These are phyloP conservation scores for Drosophila yooni DNA, from an alignment of 2,888 invertebrate genomes.

Conservation along the genomic window DNA sequence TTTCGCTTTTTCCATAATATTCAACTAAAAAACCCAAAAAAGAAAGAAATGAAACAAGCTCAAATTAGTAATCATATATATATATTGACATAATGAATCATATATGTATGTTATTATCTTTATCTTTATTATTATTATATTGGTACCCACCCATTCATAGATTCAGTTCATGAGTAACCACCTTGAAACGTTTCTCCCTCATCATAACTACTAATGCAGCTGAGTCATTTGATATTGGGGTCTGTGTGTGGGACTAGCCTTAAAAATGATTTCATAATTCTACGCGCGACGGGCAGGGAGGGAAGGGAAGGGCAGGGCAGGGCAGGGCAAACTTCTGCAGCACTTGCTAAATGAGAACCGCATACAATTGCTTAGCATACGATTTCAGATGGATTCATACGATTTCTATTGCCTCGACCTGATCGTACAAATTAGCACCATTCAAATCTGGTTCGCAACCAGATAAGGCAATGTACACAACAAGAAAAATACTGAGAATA, in stretches of 20 bases:
- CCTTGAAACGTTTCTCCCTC: too few relatives aligned
- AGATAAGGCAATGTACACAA: slow-evolving; percentile 8
- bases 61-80: background rate
- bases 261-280: slow-evolving; percentile 12
- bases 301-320: background rate
- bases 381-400: background rate
- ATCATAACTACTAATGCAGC: background rate
- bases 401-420: slow-evolving; percentile 26
- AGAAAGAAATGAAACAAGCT: background rate
- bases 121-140: background rate
- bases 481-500: background rate
- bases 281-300: background rate
- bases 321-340: background rate
- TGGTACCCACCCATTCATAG: background rate
- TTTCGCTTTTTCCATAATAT: slow-evolving; percentile 89
- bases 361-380: slow-evolving; percentile 59
- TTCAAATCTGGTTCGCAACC: slow-evolving; percentile 51
- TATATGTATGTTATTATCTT: background rate
- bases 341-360: slow-evolving; percentile 58
- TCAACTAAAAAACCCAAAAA: slow-evolving; percentile 45
- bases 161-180: background rate
- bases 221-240: slow-evolving; percentile 1
- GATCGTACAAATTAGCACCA: slow-evolving; percentile 60
- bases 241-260: slow-evolving; percentile 1
- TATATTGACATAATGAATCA: background rate